Base-by-base conservation (phyloP, 2,888 invertebrate species). In the Epicampocera succincta region DNA sequence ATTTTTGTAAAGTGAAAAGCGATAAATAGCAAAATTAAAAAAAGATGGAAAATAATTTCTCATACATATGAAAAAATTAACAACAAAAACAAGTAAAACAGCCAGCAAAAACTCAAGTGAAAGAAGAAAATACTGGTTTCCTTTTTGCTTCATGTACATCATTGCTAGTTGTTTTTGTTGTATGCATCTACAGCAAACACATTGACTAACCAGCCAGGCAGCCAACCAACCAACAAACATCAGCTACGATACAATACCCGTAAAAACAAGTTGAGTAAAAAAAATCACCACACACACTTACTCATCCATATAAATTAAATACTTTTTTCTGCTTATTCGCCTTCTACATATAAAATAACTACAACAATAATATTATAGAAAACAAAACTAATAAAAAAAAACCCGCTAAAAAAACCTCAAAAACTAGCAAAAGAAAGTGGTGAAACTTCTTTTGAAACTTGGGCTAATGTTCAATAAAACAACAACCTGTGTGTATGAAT, bases 111-210 rank as follows among this genome's bases (percentile, higher is more conserved):
- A 69, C 65, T 65, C 56, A 77, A 83, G 82, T 84, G 83, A 83
- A 85, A 85, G 83, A 84, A 83, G 83, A 84, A 85, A 83, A 85
- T 85, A 85, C 85, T 85, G 85, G 85, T 85, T 85, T 85, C 83
- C 82, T 80, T 83, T 82, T 74, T 71, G n/a, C 65, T 75, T 75
- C 73, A 81, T 78, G 65, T 78, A 74, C 52, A 74, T 73, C 76
- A 65, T 69, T 42, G 56, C 44, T 66, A 54, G 71, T 54, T 72
- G 40, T 66, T 60, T 56, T 68, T 66, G 71, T 50, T 69, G 58
- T 73, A 73, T 66, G 52, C 40, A 29, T 71, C 72, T 63, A 72
- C 65, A 78, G 65, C 78, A 77, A 77, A 60, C 61, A 68, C 54
- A 56, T 33, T 61, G 54, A 73, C 72, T 58, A 58, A 69, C 54